Evolutionary conservation across 1,140 invertebrate genomes (phyloP), one percentile per base, ranked within the genome.

Genomic region (Fopius arisanus): DNA sequence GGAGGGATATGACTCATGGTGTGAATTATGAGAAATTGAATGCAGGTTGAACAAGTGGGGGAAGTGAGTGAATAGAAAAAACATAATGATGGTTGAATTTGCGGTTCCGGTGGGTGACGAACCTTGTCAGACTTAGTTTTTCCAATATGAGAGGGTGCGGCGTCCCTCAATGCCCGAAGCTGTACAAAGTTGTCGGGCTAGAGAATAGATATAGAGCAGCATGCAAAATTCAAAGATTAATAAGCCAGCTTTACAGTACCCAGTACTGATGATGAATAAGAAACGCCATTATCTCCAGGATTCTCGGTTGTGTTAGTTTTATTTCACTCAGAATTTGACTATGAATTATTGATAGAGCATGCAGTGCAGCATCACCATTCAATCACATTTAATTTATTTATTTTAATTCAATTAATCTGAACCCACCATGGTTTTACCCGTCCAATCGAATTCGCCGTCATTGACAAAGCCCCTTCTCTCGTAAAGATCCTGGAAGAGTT

Each of bases 371-470:
- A 3, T 31, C 29, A 28, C 21, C 0, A 29, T 33, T 19, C 4
- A 65, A 29, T 65, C 3, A 62, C 28, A 26, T 14, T 14, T 59
- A 6, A 5, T 33, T 14, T 10, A 3, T 65, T 33, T 4, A 16
- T 65, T 65, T 65, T 33, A 7, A 63, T 33, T 65, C 21, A 43
- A 59, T 76, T 62, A 75, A 74, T 74, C 75, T 67, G 54, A 48
- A 86, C 90, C 88, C 90, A 94, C 93, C 95, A 97, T 95, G 71
- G 94, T 96, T 90, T 97, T 97, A 86, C 96, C 97, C 83, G 95
- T 96, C 97, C 98, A 99, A 88, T 99, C 98, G 90, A 98, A 99
- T 86, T 98, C 96, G 82, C 94, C 96, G 89, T 99, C 97, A 87
- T 97, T 95, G 75, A 94, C 92, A 88, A 95, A 98, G 75, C 95